Evolutionary conservation across 2,888 invertebrate species (phyloP).

Genomic region (Cerastoderma edule): DNA sequence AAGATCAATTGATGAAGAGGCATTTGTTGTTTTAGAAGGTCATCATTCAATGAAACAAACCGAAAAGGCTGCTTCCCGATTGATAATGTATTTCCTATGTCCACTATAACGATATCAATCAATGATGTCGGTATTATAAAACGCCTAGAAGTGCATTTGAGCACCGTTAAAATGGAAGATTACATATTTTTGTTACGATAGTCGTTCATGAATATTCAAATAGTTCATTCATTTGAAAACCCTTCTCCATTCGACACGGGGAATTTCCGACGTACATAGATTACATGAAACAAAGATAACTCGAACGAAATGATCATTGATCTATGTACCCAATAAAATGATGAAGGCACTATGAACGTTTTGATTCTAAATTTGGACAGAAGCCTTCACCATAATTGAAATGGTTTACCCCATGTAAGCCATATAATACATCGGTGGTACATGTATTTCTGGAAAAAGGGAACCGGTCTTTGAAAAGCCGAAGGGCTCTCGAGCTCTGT

Average conservation of each 20-base stretch:
- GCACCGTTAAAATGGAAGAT: slow-evolving; percentile 9
- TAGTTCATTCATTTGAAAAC: neutral
- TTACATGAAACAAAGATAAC: no score
- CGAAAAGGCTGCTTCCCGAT: neutral
- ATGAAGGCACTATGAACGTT: no score
- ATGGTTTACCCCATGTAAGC: no score
- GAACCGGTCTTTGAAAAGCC: slow-evolving; percentile 15
- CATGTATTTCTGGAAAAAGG: neutral
- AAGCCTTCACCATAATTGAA: no score
- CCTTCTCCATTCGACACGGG: neutral
- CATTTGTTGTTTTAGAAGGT: no score
- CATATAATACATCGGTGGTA: no score
- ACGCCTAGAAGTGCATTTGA: slow-evolving; percentile 8
- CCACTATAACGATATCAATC: neutral
- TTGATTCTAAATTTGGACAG: no score
- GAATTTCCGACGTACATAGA: no score
- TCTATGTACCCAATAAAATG: no score
- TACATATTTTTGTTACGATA: slow-evolving; percentile 11
- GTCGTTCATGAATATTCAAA: slow-evolving; percentile 5
- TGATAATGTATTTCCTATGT: neutral
- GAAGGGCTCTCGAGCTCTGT: slow-evolving; percentile 44
- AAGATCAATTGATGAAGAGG: no score
- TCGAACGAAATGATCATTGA: no score
- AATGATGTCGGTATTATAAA: slow-evolving; percentile 2
- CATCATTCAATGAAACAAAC: neutral